These are phyloP conservation scores for Meandrina meandrites DNA, from an alignment of 92 coral and sea anemone species.

Conservation along the genomic window DNA sequence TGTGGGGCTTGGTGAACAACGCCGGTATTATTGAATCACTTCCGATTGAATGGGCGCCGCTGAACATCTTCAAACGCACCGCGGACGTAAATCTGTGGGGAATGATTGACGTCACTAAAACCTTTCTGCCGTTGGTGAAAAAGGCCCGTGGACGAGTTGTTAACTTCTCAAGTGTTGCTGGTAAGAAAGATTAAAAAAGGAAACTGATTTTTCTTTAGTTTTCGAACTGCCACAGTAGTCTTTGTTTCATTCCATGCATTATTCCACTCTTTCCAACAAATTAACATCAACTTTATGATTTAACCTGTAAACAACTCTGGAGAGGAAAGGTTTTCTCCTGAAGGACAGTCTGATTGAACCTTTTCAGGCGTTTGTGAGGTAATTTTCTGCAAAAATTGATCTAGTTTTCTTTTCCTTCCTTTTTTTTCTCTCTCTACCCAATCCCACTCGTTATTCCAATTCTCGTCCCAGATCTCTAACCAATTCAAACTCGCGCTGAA, in stretches of 20 bases:
- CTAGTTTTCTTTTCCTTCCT: too few species aligned
- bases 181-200: conserved; percentile 16
- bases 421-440: too few species aligned
- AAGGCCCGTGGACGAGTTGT: conserved; percentile 50
- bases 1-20: conserved; percentile 62
- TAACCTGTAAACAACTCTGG: too few species aligned
- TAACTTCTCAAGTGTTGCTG: conserved; percentile 47
- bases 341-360: too few species aligned
- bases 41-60: conserved; percentile 60
- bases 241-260: not conserved
- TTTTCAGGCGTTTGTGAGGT: too few species aligned
- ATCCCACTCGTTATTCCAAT: too few species aligned
- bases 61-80: conserved; percentile 33
- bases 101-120: conserved; percentile 63
- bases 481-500: too few species aligned
- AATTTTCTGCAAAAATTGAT: too few species aligned
- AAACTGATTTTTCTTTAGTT: not conserved
- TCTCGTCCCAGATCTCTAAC: too few species aligned
- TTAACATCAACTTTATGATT: too few species aligned
- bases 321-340: too few species aligned
- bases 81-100: conserved; percentile 68
- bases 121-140: conserved; percentile 55
- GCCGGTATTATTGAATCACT: conserved; percentile 31
- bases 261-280: not conserved
- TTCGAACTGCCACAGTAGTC: not conserved